phyloP scores from a whole-genome alignment of 2,888 invertebrate species.

The Lepidochitona cinerea region DNA sequence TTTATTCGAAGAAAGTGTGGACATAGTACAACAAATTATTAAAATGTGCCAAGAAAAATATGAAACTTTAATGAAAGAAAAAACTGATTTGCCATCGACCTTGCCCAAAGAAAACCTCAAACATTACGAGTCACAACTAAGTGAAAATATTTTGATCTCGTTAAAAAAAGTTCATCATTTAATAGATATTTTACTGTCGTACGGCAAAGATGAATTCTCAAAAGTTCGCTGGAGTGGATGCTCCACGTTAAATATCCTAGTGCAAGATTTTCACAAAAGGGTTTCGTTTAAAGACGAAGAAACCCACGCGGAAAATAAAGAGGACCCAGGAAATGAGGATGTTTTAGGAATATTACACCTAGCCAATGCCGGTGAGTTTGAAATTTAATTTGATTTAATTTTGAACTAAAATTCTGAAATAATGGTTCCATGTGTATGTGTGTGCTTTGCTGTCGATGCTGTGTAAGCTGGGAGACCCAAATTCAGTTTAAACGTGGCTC shows the following conservation, averaged over 20 bases:
- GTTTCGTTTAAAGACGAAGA: constrained; percentile 4
- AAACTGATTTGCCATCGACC: neutral
- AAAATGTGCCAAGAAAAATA: constrained; percentile 59
- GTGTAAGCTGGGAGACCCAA: too few relatives aligned
- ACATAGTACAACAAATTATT: constrained; percentile 60
- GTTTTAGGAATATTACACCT: constrained; percentile 55
- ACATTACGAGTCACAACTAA: neutral
- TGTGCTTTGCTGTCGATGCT: too few relatives aligned
- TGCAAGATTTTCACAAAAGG: constrained; percentile 38
- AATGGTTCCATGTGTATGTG: too few relatives aligned
- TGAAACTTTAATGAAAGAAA: constrained; percentile 41
- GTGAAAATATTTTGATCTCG: constrained; percentile 50
- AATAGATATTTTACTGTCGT: constrained; percentile 63
- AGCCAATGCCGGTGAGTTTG: constrained; percentile 63
- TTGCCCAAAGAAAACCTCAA: constrained; percentile 1
- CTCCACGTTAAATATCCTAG: constrained; percentile 57
- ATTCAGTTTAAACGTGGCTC: too few relatives aligned
- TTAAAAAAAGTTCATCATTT: constrained; percentile 58
- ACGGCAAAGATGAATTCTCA: constrained; percentile 66
- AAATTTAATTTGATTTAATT: too few relatives aligned
- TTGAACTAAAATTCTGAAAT: too few relatives aligned
- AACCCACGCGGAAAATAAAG: constrained; percentile 22
- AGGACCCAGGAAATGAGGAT: constrained; percentile 6
- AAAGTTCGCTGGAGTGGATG: constrained; percentile 69
- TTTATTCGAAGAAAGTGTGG: constrained; percentile 50